Conservation (phyloP, 2,797 vertebrate species). For the Linurgus olivaceus region DNA sequence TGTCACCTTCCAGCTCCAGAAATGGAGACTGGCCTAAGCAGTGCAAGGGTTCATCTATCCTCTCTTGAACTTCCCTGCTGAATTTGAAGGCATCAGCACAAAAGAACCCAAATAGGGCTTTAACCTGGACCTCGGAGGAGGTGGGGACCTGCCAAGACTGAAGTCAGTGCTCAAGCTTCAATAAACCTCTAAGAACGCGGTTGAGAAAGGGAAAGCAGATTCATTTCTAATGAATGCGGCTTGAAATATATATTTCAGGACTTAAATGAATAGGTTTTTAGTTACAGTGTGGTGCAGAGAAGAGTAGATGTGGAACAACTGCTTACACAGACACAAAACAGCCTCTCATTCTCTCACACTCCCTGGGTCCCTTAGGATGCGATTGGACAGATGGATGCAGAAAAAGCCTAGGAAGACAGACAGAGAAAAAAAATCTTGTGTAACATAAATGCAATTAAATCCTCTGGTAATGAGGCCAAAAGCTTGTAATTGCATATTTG, state of each 20-base stretch:
- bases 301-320: constrained; percentile 59
- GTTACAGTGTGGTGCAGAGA: constrained; percentile 52
- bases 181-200: constrained; percentile 31
- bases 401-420: background rate
- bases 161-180: constrained; percentile 35
- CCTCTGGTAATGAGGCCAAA: background rate
- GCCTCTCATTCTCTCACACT: constrained; percentile 24
- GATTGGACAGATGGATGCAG: constrained; percentile 70
- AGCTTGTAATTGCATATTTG: background rate
- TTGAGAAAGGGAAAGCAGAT: constrained; percentile 16
- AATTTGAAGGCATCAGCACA: constrained; percentile 57
- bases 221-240: constrained; percentile 49
- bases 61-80: constrained; percentile 56
- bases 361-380: constrained; percentile 73
- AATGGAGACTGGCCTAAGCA: background rate
- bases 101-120: constrained; percentile 9
- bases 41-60: constrained; percentile 4
- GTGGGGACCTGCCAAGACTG: constrained; percentile 33
- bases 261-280: constrained; percentile 70
- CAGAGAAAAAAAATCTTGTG: background rate
- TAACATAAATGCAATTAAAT: background rate
- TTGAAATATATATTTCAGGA: constrained; percentile 53
- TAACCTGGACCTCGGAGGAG: background rate
- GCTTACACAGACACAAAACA: constrained; percentile 56
- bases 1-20: constrained; percentile 60